phyloP scores from a whole-genome alignment of 1,140 invertebrate genomes.

The Caenorhabditis elegans region WBcel235 BX284606.5:12227501-12228000 shows the following conservation, averaged over 20 bases:
- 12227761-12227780: not conserved
- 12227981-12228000: not conserved
- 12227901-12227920: not conserved
- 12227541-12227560: too few species aligned
- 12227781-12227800: not conserved
- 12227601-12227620: not conserved
- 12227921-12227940: not conserved
- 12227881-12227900: too few species aligned
- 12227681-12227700: not conserved
- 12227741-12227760: not conserved
- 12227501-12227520: too few species aligned
- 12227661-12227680: not conserved
- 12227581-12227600: not conserved
- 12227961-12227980: not conserved
- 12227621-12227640: not conserved
- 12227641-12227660: not conserved
- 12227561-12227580: too few species aligned
- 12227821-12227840: not conserved
- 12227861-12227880: conserved; percentile 1
- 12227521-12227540: too few species aligned
- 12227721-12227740: not conserved
- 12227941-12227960: not conserved
- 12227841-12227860: not conserved
- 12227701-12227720: not conserved
- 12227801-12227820: not conserved